A percentile compares a stretch with the other conserved stretches of the same genome.
Conservation (phyloP, 92 coral and sea anemone genomes). For the Palythoa caribaeorum region DNA sequence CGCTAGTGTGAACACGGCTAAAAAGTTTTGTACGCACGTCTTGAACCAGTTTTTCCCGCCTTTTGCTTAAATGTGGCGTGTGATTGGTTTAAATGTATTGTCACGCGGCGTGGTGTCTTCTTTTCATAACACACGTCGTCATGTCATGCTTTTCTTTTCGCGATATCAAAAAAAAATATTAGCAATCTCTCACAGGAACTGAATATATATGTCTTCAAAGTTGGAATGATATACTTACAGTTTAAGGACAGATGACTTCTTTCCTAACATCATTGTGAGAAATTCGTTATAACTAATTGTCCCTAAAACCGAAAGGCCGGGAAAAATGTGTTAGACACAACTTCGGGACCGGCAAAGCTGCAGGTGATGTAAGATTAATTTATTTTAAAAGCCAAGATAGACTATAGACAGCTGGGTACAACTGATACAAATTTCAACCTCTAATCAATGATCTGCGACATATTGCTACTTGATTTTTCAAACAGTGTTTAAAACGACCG, state of each 20-base stretch:
- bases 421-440: too few relatives aligned
- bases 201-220: neutral
- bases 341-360: neutral
- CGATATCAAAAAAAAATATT: too few relatives aligned
- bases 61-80: neutral
- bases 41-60: neutral
- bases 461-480: too few relatives aligned
- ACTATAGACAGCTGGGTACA: too few relatives aligned
- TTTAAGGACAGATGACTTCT: constrained; percentile 90
- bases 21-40: neutral
- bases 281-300: constrained; percentile 88
- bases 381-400: too few relatives aligned
- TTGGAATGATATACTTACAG: constrained; percentile 68
- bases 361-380: neutral
- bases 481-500: too few relatives aligned
- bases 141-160: too few relatives aligned
- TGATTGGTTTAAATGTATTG: too few relatives aligned
- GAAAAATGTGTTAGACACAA: neutral
- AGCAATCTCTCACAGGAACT: too few relatives aligned
- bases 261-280: constrained; percentile 97
- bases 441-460: too few relatives aligned
- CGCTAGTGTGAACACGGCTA: neutral
- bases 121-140: too few relatives aligned
- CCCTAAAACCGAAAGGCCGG: constrained; percentile 54
- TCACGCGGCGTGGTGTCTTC: too few relatives aligned